These are phyloP conservation scores for Drosophila ironensis DNA, from an alignment of 1,140 invertebrate species.

Conservation along the genomic window DNA sequence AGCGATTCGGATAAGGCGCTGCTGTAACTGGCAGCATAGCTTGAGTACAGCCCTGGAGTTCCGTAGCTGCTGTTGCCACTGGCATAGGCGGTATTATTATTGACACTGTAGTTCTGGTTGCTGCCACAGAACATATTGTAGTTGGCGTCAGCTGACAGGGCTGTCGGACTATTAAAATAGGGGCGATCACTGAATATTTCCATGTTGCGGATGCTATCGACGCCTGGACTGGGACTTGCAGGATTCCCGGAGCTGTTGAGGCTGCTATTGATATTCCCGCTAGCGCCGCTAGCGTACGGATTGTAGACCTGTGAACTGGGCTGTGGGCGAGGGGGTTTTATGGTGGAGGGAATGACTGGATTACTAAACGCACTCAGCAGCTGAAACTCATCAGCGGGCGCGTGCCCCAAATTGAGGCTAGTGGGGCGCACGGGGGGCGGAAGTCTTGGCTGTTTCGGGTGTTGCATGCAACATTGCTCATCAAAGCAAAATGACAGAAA, in stretches of 20 bases:
- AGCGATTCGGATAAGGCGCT: slow-evolving; percentile 69
- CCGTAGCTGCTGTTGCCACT: slow-evolving; percentile 22
- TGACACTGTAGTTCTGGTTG: slow-evolving; percentile 9
- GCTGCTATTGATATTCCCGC: slow-evolving; percentile 20
- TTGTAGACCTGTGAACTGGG: slow-evolving; percentile 26
- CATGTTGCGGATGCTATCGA: slow-evolving; percentile 70
- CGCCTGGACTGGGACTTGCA: slow-evolving; percentile 45
- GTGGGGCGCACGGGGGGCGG: slow-evolving; percentile 55
- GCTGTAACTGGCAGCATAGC: slow-evolving; percentile 61
- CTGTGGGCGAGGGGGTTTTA: slow-evolving; percentile 46
- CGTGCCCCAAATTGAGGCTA: slow-evolving; percentile 40
- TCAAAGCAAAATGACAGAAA: slow-evolving; percentile 27
- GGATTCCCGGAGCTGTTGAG: slow-evolving; percentile 18
- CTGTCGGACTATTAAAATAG: slow-evolving; percentile 53
- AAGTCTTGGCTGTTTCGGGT: slow-evolving; percentile 35
- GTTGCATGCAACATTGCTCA: slow-evolving; percentile 63
- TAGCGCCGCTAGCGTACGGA: slow-evolving; percentile 21
- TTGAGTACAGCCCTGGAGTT: slow-evolving; percentile 43
- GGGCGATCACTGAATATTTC: slow-evolving; percentile 55
- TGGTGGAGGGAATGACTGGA: slow-evolving; percentile 38
- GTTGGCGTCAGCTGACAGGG: slow-evolving; percentile 18
- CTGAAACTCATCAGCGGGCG: slow-evolving; percentile 50
- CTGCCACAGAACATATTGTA: slow-evolving; percentile 17
- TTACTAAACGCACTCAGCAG: slow-evolving; percentile 62
- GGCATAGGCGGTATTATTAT: background rate